Conservation (phyloP, 2,113 vertebrate species). For the Sceloporus undulatus region DNA sequence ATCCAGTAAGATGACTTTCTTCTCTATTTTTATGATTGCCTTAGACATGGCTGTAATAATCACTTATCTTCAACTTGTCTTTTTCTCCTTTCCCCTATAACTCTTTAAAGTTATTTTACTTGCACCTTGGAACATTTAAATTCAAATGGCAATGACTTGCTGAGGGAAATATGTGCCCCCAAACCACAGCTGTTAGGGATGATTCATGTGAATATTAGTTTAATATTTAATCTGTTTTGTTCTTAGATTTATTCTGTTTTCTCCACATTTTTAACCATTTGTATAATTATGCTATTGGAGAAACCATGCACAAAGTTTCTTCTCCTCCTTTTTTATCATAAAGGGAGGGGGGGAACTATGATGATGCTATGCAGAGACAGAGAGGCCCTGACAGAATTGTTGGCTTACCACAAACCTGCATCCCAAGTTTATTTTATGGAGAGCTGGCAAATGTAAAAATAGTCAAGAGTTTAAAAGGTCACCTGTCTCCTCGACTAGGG, state of each 20-base stretch:
- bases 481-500: background rate
- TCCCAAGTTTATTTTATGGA: background rate
- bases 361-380: background rate
- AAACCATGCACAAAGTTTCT: background rate
- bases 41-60: constrained; percentile 27
- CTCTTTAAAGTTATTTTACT: constrained; percentile 25
- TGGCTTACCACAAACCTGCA: background rate
- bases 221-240: background rate
- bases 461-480: background rate
- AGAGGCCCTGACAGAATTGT: background rate
- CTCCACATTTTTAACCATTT: background rate
- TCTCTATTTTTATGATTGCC: constrained; percentile 21
- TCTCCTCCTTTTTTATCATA: background rate
- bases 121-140: constrained; percentile 9
- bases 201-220: background rate
- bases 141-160: background rate
- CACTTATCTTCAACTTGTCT: background rate
- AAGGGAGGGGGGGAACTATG: background rate
- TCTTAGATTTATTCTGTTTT: background rate
- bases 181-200: constrained; percentile 13
- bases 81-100: constrained; percentile 22
- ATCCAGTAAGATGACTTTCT: constrained; percentile 16
- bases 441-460: background rate
- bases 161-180: background rate
- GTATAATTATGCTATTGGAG: background rate